Conservation (phyloP, 2,113 vertebrate species). For the Ptyas mucosa region DNA sequence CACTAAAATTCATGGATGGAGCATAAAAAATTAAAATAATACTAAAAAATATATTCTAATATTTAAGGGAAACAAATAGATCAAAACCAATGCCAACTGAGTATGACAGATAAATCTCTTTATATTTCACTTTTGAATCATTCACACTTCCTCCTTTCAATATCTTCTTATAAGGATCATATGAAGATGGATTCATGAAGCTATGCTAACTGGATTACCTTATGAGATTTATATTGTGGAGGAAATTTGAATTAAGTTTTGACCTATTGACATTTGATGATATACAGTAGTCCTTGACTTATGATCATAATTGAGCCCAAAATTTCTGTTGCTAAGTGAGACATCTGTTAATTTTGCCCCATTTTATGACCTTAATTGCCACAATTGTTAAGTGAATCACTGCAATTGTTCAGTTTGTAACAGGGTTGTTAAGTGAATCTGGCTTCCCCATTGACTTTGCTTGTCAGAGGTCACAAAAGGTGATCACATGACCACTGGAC, state of each 20-base stretch:
- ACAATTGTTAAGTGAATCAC: too few species aligned
- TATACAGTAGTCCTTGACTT: not conserved
- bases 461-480: too few species aligned
- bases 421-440: too few species aligned
- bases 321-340: too few species aligned
- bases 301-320: not conserved
- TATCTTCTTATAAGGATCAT: not conserved
- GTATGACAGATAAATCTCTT: not conserved
- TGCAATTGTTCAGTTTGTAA: too few species aligned
- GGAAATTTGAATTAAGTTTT: not conserved
- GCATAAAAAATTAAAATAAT: slow-evolving; percentile 2
- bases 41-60: not conserved
- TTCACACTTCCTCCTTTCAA: not conserved
- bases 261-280: not conserved
- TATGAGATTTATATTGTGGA: not conserved
- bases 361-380: too few species aligned
- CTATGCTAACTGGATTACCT: not conserved
- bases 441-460: too few species aligned
- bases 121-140: too few species aligned
- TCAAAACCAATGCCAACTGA: not conserved
- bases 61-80: slow-evolving; percentile 20
- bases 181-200: not conserved
- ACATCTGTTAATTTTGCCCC: too few species aligned
- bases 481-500: too few species aligned
- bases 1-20: slow-evolving; percentile 16